Percentiles rank a stretch among this genome's conserved stretches.
These are phyloP conservation scores for Nemotelus pantherinus DNA, from an alignment of 2,888 invertebrate species.

Conservation along the genomic window DNA sequence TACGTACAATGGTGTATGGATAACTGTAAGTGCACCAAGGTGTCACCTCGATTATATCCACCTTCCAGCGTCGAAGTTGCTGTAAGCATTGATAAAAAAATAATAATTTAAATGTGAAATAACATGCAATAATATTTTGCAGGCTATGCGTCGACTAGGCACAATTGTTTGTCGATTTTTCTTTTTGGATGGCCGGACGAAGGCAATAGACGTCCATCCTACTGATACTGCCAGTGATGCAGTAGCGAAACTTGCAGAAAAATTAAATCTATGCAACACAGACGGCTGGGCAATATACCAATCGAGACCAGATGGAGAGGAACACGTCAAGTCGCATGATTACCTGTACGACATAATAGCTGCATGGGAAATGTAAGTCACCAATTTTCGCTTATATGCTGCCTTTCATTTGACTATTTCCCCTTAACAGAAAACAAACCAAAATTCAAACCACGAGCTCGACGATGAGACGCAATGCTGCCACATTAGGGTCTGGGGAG, in stretches of 20 bases:
- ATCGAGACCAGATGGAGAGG: slow-evolving; percentile 85
- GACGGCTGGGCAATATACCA: slow-evolving; percentile 97
- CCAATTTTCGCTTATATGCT: background rate
- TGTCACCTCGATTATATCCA: slow-evolving; percentile 81
- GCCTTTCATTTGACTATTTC: background rate
- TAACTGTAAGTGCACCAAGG: slow-evolving; percentile 88
- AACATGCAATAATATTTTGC: slow-evolving; percentile 9
- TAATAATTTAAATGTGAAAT: background rate
- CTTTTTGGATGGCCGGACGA: slow-evolving; percentile 93
- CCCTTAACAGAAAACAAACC: slow-evolving; percentile 66
- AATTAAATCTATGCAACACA: slow-evolving; percentile 81
- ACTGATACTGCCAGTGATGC: slow-evolving; percentile 94
- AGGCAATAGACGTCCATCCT: slow-evolving; percentile 94
- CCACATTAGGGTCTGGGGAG: slow-evolving; percentile 83
- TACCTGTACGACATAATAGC: slow-evolving; percentile 94
- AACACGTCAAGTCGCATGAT: slow-evolving; percentile 90
- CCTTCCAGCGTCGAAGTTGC: slow-evolving; percentile 94
- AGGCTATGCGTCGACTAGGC: slow-evolving; percentile 90
- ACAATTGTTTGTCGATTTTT: slow-evolving; percentile 94
- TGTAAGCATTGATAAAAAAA: slow-evolving; percentile 67
- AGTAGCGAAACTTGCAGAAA: slow-evolving; percentile 86
- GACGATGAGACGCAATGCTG: slow-evolving; percentile 70
- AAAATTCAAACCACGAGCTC: slow-evolving; percentile 67
- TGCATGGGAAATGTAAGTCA: slow-evolving; percentile 87
- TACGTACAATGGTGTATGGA: slow-evolving; percentile 95